A percentile compares a stretch with the other conserved stretches of the same genome.
Conservation (phyloP, 1,140 invertebrate species). For the Charaxes varanes region DNA sequence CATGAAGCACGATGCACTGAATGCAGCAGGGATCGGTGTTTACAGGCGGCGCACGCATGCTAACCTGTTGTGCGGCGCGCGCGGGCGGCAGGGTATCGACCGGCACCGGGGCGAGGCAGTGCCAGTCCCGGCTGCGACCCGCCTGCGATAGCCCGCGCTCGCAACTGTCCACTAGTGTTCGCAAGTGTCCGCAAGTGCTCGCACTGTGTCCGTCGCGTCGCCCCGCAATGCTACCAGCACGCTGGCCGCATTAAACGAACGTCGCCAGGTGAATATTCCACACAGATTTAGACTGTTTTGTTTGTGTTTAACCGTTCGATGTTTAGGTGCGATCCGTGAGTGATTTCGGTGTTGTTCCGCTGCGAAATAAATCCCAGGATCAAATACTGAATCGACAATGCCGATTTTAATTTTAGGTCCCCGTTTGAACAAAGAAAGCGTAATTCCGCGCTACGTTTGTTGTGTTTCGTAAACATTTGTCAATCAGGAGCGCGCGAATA, state of each 20-base stretch:
- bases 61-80: slow-evolving; percentile 45
- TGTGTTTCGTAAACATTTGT: too few relatives aligned
- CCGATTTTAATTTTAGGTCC: too few relatives aligned
- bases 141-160: slow-evolving; percentile 12
- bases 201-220: slow-evolving; percentile 15
- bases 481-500: too few relatives aligned
- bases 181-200: slow-evolving; percentile 19
- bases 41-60: slow-evolving; percentile 25
- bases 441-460: too few relatives aligned
- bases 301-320: too few relatives aligned
- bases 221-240: slow-evolving; percentile 34
- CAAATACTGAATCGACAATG: too few relatives aligned
- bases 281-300: slow-evolving; percentile 7
- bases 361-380: too few relatives aligned
- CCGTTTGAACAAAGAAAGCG: too few relatives aligned
- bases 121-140: slow-evolving; percentile 27
- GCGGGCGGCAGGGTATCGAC: slow-evolving; percentile 38
- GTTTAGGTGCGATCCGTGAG: too few relatives aligned
- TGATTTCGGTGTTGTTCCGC: too few relatives aligned
- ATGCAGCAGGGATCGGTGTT: slow-evolving; percentile 9
- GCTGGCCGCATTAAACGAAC: slow-evolving; percentile 35
- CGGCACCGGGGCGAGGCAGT: slow-evolving; percentile 31
- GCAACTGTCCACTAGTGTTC: slow-evolving; percentile 12
- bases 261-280: slow-evolving; percentile 28
- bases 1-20: slow-evolving; percentile 13